Evolutionary conservation across 2,113 vertebrate species (phyloP).

Genomic region (Cranoglanis bouderius): DNA sequence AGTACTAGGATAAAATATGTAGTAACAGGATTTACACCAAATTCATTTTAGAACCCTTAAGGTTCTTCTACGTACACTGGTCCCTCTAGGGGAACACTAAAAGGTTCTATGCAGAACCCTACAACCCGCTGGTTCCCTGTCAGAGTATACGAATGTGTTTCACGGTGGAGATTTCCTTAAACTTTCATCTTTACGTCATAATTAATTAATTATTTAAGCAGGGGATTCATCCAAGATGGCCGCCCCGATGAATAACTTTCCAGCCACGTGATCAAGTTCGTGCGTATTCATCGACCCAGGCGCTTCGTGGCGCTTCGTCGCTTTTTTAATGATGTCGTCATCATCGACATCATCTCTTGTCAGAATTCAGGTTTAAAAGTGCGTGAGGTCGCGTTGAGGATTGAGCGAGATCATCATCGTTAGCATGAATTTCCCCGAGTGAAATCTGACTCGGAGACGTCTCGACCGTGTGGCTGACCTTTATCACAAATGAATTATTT

Average conservation of each 20-base stretch:
- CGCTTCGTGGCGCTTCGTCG: not conserved
- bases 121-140: not conserved
- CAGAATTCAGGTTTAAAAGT: not conserved
- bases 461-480: conserved; percentile 67
- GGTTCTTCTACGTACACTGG: not conserved
- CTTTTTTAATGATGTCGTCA: not conserved
- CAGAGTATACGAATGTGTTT: not conserved
- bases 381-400: conserved; percentile 47
- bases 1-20: not conserved
- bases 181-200: not conserved
- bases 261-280: not conserved
- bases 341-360: not conserved
- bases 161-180: not conserved
- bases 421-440: conserved; percentile 34
- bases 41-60: not conserved
- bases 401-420: conserved; percentile 29
- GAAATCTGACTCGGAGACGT: conserved; percentile 46
- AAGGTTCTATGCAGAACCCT: not conserved
- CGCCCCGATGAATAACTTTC: not conserved
- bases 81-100: not conserved
- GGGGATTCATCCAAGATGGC: not conserved
- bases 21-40: not conserved
- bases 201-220: not conserved
- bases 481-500: conserved; percentile 74
- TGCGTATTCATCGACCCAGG: not conserved